A percentile compares a stretch with the other conserved stretches of the same genome.
phyloP scores from a whole-genome alignment of 2,113 vertebrate species.

The Cheilinus undulatus region DNA sequence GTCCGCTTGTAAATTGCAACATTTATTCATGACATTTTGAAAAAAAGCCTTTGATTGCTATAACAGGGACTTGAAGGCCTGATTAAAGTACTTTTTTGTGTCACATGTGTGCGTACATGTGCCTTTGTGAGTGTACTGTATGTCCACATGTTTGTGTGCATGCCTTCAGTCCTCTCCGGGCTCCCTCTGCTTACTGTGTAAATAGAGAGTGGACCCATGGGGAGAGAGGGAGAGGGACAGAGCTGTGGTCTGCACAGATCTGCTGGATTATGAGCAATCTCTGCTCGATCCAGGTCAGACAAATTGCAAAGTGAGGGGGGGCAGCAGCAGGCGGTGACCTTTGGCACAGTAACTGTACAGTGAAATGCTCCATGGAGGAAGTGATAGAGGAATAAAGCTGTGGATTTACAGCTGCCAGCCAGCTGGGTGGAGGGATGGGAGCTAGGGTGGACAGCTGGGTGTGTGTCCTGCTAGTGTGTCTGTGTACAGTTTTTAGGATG shows the following conservation, averaged over 20 bases:
- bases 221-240: slow-evolving; percentile 5
- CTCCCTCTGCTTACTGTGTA: slow-evolving; percentile 43
- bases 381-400: slow-evolving; percentile 68
- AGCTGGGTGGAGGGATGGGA: slow-evolving; percentile 51
- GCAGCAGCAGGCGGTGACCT: slow-evolving; percentile 66
- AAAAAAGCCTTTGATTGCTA: background rate
- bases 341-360: slow-evolving; percentile 72
- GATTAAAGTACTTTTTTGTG: background rate
- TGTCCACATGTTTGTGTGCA: slow-evolving; percentile 10
- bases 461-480: background rate
- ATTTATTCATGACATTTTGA: slow-evolving; percentile 20
- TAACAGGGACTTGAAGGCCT: slow-evolving; percentile 6
- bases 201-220: slow-evolving; percentile 34
- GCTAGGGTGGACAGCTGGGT: slow-evolving; percentile 9
- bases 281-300: slow-evolving; percentile 60
- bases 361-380: slow-evolving; percentile 51
- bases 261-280: slow-evolving; percentile 67
- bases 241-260: slow-evolving; percentile 50
- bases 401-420: slow-evolving; percentile 72
- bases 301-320: slow-evolving; percentile 47
- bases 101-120: background rate
- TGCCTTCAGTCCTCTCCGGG: background rate
- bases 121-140: background rate
- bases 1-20: slow-evolving; percentile 28
- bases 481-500: slow-evolving; percentile 11